Conservation (phyloP, 2,888 invertebrate genomes). For the Eristalinus sepulchralis region DNA sequence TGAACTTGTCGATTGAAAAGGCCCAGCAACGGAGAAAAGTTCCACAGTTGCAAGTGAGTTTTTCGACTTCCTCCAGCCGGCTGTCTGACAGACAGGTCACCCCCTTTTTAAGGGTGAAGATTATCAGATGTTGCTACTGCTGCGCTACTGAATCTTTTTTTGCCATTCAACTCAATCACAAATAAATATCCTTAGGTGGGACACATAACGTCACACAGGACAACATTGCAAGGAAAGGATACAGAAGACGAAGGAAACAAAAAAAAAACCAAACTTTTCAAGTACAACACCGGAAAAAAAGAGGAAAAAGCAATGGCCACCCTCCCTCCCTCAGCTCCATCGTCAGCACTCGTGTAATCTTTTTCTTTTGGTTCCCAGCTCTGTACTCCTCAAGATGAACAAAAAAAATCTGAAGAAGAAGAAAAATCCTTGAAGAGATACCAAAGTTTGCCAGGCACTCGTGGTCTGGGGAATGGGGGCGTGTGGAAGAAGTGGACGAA, state of each 20-base stretch:
- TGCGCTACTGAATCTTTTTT: constrained; percentile 16
- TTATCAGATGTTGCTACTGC: constrained; percentile 65
- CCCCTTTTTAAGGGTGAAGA: constrained; percentile 10
- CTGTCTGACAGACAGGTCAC: neutral
- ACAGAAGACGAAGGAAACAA: constrained; percentile 37
- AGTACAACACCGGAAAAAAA: neutral
- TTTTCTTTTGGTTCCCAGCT: constrained; percentile 37
- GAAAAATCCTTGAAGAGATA: constrained; percentile 52
- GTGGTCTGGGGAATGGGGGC: neutral
- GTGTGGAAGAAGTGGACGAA: neutral
- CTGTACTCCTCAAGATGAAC: constrained; percentile 34
- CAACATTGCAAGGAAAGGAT: constrained; percentile 61
- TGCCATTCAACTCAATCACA: constrained; percentile 57
- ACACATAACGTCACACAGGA: constrained; percentile 49
- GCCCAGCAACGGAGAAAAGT: constrained; percentile 44
- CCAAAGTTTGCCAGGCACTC: constrained; percentile 42
- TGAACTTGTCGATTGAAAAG: constrained; percentile 54
- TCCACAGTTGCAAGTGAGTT: constrained; percentile 53
- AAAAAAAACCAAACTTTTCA: constrained; percentile 13
- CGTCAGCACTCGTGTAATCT: constrained; percentile 53
- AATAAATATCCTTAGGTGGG: constrained; percentile 62
- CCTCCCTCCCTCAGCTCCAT: constrained; percentile 22
- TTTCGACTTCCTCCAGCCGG: neutral
- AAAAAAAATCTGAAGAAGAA: neutral
- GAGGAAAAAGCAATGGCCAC: neutral